A percentile compares a stretch with the other conserved stretches of the same genome.
phyloP scores from a whole-genome alignment of 2,888 invertebrate genomes.

The Tortricodes alternella region DNA sequence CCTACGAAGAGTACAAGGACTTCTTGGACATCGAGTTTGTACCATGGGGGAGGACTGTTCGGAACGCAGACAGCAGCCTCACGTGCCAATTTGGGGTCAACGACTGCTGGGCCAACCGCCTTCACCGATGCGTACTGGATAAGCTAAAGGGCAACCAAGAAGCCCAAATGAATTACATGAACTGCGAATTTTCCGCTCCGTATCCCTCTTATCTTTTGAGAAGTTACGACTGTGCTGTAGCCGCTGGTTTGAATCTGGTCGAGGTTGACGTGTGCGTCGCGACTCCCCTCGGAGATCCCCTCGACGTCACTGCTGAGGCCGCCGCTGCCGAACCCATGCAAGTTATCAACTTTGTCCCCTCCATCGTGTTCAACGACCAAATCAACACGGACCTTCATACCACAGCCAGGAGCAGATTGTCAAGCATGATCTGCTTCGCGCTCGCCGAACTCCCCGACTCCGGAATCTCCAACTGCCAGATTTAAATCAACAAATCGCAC shows the following conservation, averaged over 20 bases:
- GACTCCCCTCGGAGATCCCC: constrained; percentile 45
- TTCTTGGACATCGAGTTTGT: constrained; percentile 66
- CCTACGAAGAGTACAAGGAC: constrained; percentile 54
- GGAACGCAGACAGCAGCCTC: constrained; percentile 46
- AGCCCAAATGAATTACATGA: constrained; percentile 63
- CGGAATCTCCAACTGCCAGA: constrained; percentile 50
- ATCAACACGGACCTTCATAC: constrained; percentile 42
- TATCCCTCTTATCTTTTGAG: constrained; percentile 47
- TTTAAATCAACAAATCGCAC: constrained; percentile 36
- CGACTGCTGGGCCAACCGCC: constrained; percentile 72
- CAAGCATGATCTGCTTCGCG: constrained; percentile 58
- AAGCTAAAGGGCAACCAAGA: constrained; percentile 53
- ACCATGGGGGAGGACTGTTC: constrained; percentile 68
- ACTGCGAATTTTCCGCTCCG: constrained; percentile 61
- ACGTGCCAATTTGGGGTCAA: constrained; percentile 55
- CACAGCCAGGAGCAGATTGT: constrained; percentile 44
- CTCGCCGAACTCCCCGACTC: constrained; percentile 55
- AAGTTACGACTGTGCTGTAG: constrained; percentile 57
- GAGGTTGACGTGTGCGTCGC: constrained; percentile 59
- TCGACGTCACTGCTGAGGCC: constrained; percentile 54
- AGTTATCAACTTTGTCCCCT: constrained; percentile 57
- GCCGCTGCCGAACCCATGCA: constrained; percentile 49
- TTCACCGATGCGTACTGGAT: constrained; percentile 65
- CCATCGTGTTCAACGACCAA: constrained; percentile 58
- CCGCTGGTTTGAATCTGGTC: constrained; percentile 52